Evolutionary conservation across 2,113 vertebrate species (phyloP).

Genomic region (Amia ocellicauda): DNA sequence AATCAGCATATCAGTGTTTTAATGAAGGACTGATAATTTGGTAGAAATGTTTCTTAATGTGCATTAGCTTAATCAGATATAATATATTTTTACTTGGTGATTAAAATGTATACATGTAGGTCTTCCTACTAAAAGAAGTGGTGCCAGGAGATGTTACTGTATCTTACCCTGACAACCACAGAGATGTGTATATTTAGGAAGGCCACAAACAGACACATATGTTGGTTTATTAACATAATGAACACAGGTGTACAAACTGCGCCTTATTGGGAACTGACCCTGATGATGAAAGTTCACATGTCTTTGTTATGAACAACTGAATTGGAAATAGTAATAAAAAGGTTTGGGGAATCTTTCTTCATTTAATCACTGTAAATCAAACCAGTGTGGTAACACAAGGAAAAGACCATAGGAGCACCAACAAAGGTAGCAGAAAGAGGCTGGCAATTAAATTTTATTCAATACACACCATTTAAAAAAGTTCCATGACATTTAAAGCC

Average conservation of each 20-base stretch:
- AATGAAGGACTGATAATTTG: slow-evolving; percentile 8
- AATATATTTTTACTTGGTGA: neutral
- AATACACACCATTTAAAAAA: neutral
- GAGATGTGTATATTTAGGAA: neutral
- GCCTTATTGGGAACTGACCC: neutral
- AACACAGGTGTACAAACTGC: neutral
- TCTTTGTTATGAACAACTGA: neutral
- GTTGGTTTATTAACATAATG: neutral
- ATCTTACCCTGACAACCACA: neutral
- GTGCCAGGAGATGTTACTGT: neutral
- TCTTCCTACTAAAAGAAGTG: neutral
- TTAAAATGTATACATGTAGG: neutral
- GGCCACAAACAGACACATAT: neutral
- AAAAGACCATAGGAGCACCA: too few species aligned
- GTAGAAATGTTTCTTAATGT: neutral
- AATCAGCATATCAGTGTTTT: neutral
- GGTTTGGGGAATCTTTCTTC: neutral
- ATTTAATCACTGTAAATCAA: too few species aligned
- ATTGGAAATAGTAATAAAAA: neutral
- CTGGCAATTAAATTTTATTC: too few species aligned
- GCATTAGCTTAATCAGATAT: slow-evolving; percentile 13
- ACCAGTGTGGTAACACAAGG: too few species aligned
- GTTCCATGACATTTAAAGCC: neutral
- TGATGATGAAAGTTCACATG: neutral
- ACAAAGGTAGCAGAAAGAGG: too few species aligned